Conservation (phyloP, 2,797 vertebrate species). For the Hybognathus amarus region DNA sequence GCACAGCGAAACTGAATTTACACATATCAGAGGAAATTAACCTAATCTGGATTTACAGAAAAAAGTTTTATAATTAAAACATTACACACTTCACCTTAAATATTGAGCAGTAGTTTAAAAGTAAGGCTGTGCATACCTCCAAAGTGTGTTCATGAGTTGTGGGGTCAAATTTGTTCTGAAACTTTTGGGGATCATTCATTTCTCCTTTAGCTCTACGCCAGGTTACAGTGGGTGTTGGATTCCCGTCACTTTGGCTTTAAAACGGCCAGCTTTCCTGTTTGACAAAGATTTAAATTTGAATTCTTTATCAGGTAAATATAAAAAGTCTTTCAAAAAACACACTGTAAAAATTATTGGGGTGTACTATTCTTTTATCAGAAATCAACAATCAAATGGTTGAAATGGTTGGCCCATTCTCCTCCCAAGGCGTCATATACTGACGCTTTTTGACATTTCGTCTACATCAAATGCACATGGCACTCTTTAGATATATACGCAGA, state of each 20-base stretch:
- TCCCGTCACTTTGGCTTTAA: conserved; percentile 84
- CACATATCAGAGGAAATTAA: not conserved
- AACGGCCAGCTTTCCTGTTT: conserved; percentile 83
- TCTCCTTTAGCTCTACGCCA: conserved; percentile 80
- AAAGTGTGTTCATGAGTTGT: conserved; percentile 77
- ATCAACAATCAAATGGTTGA: too few relatives aligned
- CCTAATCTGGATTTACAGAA: not conserved
- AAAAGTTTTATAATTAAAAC: not conserved
- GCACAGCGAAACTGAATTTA: not conserved
- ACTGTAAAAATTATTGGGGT: not conserved
- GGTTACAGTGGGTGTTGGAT: conserved; percentile 78
- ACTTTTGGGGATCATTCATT: conserved; percentile 79
- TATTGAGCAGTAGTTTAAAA: not conserved
- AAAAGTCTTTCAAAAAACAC: not conserved
- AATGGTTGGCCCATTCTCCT: not conserved
- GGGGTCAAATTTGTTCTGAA: conserved; percentile 71
- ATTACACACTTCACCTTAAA: conserved; percentile 13
- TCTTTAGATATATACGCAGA: too few relatives aligned
- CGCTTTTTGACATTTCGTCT: too few relatives aligned
- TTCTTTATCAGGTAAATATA: not conserved
- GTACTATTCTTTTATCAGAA: not conserved
- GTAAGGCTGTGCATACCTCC: conserved; percentile 76
- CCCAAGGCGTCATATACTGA: too few relatives aligned
- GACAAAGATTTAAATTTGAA: conserved; percentile 9
- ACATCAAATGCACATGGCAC: too few relatives aligned